Evolutionary conservation across 1,140 invertebrate genomes (phyloP).

Genomic region (Papilio aristodemus): DNA sequence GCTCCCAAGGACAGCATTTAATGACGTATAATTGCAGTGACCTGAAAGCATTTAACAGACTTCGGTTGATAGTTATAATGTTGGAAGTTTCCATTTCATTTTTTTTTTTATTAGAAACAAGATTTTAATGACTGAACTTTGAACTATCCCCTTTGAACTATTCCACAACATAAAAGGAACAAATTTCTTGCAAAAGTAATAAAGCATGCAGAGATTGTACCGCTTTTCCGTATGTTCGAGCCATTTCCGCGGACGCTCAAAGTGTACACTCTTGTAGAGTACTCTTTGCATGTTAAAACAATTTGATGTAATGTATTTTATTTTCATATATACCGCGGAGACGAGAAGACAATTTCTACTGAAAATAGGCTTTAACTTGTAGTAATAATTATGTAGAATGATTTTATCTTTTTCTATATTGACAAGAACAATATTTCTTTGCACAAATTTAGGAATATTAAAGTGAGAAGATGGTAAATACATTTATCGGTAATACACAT

Average conservation of each 20-base stretch:
- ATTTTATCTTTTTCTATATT: no score
- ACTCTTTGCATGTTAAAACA: conserved; percentile 26
- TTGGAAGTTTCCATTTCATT: not conserved
- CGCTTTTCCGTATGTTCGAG: conserved; percentile 25
- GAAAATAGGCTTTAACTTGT: not conserved
- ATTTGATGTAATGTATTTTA: conserved; percentile 17
- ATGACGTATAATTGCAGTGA: not conserved
- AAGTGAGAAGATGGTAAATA: no score
- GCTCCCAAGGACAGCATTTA: not conserved
- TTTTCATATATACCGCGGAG: not conserved
- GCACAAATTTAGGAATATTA: no score
- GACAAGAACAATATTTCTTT: no score
- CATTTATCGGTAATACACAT: no score
- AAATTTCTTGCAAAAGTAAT: conserved; percentile 27
- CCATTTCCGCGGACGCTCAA: conserved; percentile 25
- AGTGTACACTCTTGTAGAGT: conserved; percentile 23
- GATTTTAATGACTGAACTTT: conserved; percentile 11
- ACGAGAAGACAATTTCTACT: not conserved
- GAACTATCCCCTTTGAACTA: conserved; percentile 3
- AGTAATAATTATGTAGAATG: not conserved
- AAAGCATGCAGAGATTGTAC: conserved; percentile 26
- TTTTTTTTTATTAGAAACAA: not conserved
- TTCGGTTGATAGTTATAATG: conserved; percentile 9
- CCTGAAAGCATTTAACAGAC: not conserved
- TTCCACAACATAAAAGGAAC: not conserved